These are phyloP conservation scores for Potorous gilbertii DNA, from an alignment of 2,797 vertebrate species.

Conservation along the genomic window DNA sequence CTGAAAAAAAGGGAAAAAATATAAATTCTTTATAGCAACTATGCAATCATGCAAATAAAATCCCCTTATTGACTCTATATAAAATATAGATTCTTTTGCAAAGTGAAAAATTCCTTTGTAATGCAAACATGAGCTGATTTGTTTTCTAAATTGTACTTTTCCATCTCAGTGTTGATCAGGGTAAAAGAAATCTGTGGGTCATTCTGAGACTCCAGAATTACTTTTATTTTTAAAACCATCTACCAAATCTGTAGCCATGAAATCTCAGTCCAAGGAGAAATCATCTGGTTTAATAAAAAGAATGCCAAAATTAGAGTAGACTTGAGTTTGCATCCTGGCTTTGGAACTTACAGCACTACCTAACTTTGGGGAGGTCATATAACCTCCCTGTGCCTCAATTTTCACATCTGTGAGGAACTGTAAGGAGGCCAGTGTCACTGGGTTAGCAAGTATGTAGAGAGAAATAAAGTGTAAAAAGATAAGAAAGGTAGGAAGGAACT, in stretches of 20 bases:
- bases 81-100: too few relatives aligned
- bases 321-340: background rate
- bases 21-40: too few relatives aligned
- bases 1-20: background rate
- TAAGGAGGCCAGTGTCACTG: background rate
- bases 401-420: background rate
- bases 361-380: background rate
- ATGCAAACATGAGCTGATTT: too few relatives aligned
- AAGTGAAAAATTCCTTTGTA: too few relatives aligned
- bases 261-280: background rate
- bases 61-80: too few relatives aligned
- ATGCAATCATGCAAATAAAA: too few relatives aligned
- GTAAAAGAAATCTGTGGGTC: too few relatives aligned
- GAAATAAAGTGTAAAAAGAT: background rate
- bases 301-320: background rate
- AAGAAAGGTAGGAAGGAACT: background rate
- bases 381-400: background rate
- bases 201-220: background rate
- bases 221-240: background rate
- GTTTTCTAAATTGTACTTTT: too few relatives aligned
- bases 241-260: background rate
- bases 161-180: too few relatives aligned
- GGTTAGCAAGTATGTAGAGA: background rate
- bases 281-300: background rate
- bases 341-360: background rate